Evolutionary conservation across 2,113 vertebrate species (phyloP).

Genomic region (Lagopus leucura): DNA sequence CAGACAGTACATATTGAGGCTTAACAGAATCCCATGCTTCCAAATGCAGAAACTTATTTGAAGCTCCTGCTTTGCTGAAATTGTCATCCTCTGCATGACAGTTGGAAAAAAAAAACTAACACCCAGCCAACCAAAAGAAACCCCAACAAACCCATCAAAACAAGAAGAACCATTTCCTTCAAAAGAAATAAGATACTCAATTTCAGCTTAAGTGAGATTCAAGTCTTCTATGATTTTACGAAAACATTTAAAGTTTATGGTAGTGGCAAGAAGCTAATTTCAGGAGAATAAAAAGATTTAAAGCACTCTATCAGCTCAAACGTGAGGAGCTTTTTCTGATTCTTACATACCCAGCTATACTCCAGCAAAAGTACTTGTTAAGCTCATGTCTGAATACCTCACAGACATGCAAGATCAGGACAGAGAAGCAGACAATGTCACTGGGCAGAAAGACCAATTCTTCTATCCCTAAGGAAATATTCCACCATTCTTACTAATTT

Average conservation of each 20-base stretch:
- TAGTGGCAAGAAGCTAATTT: neutral
- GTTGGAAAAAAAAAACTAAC: neutral
- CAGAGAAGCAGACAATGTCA: neutral
- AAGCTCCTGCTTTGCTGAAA: neutral
- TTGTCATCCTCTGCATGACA: neutral
- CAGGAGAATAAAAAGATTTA: neutral
- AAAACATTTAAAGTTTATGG: neutral
- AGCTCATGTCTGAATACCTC: neutral
- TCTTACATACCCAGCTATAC: neutral
- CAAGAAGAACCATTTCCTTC: neutral
- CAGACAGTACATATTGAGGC: rapidly evolving
- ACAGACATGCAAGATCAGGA: neutral
- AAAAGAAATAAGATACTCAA: neutral
- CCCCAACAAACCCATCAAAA: neutral
- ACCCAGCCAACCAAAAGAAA: neutral
- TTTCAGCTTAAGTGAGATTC: neutral
- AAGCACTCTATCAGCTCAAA: neutral
- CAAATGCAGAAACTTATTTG: neutral
- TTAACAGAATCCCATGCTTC: neutral
- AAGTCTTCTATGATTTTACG: neutral
- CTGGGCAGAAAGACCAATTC: neutral
- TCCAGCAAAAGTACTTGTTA: neutral
- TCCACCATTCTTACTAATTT: neutral
- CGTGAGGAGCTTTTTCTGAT: neutral
- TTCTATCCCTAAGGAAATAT: neutral